phyloP scores from a whole-genome alignment of 2,797 vertebrate species.

The Allobates femoralis region DNA sequence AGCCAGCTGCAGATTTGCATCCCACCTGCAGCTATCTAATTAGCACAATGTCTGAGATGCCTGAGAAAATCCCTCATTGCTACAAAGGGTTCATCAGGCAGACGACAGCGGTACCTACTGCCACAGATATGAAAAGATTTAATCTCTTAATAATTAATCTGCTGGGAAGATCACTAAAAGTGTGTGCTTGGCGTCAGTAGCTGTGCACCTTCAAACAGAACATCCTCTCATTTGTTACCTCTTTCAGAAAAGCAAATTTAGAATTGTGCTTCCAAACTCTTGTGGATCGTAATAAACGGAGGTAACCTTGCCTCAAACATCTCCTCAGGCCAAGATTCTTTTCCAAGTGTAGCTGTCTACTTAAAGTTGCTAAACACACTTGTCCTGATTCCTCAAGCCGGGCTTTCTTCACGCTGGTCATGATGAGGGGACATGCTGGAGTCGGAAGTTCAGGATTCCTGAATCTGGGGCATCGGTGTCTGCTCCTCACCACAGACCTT shows the following conservation, averaged over 20 bases:
- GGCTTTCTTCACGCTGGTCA: too few species aligned
- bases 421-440: too few species aligned
- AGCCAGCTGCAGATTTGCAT: slow-evolving; percentile 58
- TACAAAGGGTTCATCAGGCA: slow-evolving; percentile 27
- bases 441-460: too few species aligned
- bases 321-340: not conserved
- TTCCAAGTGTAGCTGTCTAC: not conserved
- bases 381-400: too few species aligned
- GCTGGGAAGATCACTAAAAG: slow-evolving; percentile 36
- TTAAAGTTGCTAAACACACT: too few species aligned
- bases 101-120: slow-evolving; percentile 25
- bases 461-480: too few species aligned
- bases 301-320: not conserved
- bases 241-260: not conserved
- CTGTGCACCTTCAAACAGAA: slow-evolving; percentile 30
- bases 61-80: slow-evolving; percentile 48
- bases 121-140: slow-evolving; percentile 43
- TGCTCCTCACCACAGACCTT: too few species aligned
- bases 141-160: slow-evolving; percentile 54
- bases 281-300: not conserved
- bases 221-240: not conserved
- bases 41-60: slow-evolving; percentile 51
- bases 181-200: not conserved
- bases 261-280: not conserved
- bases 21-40: slow-evolving; percentile 58